Evolutionary conservation across 2,113 vertebrate species (phyloP), one percentile per base, ranked within the genome.

Genomic region (Pachycephala philippinensis): DNA sequence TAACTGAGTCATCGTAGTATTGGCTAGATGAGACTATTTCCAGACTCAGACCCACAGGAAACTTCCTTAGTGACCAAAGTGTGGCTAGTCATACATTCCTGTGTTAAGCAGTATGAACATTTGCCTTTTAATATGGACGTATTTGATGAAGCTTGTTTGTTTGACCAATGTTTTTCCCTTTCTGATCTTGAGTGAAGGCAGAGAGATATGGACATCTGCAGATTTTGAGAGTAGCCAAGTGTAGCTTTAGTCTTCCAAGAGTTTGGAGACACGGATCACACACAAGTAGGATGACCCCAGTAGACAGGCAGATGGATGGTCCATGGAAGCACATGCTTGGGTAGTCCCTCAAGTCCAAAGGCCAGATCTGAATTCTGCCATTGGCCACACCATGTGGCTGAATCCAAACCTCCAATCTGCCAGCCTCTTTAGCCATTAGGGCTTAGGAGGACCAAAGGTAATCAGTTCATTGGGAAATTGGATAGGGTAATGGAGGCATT

Each of bases 331-430:
- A 27, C 37, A 10, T 22, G 10, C 11, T 31, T 68, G 37, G 52
- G 31, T 27, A 87, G 35, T 13, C 39, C 70, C 30, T 6, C 2
- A 0, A 52, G 40, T 14, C 69, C 53, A 56, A 93, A 91, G 56
- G 11, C 20, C 49, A 71, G 11, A 26, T 39, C 13, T 37, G 31
- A 64, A 49, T 54, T 84, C 79, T 87, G 60, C 64, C 45, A 6
- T 15, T n/a, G 33, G 28, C 64, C 17, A 15, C 0, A 0, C 30
- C 26, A 5, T 2, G 10, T 35, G 49, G 65, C 77, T 82, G 66
- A 53, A 76, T 53, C 65, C 30, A 66, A 57, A 0, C 31, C 44
- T 45, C 47, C 37, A 11, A 86, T 24, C 42, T 74, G 71, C 31
- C 10, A 4, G n/a, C 47, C 10, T 37, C 40, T 49, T 42, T 35